A percentile compares a stretch with the other conserved stretches of the same genome.
These are phyloP conservation scores for Zophobas morio DNA, from an alignment of 1,140 invertebrate species.

Conservation along the genomic window DNA sequence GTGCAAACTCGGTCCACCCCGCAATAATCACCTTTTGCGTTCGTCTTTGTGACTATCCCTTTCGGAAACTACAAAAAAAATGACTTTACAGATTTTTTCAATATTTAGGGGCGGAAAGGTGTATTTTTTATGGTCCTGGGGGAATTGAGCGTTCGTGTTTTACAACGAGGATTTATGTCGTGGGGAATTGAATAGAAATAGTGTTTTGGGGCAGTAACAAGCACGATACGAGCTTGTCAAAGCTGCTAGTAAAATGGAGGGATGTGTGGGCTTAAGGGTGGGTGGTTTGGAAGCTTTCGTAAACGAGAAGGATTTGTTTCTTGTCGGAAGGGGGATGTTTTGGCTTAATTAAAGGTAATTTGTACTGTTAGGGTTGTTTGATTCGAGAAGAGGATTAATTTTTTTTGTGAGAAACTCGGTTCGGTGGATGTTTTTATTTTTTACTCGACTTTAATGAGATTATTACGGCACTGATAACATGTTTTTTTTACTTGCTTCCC, in stretches of 20 bases:
- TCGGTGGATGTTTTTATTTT: no score
- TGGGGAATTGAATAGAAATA: constrained; percentile 2
- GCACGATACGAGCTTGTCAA: background rate
- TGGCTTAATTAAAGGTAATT: no score
- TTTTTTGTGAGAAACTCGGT: no score
- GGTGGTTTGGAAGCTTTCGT: background rate
- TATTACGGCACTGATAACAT: no score
- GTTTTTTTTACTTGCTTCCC: no score
- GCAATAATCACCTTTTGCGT: no score
- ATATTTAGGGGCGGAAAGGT: background rate
- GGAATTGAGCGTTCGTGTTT: background rate
- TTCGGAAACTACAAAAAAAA: no score
- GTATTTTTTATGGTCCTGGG: background rate
- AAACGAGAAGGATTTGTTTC: background rate
- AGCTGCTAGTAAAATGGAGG: background rate
- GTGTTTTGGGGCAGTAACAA: background rate
- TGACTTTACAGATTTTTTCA: background rate
- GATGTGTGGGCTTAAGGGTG: background rate
- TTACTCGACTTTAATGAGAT: no score
- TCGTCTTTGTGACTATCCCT: no score
- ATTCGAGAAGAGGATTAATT: no score
- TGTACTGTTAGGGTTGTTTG: no score
- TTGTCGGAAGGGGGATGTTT: background rate
- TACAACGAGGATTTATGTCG: background rate
- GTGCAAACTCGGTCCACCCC: background rate